Conservation (phyloP, 2,888 invertebrate genomes). For the Dynastes maya region DNA sequence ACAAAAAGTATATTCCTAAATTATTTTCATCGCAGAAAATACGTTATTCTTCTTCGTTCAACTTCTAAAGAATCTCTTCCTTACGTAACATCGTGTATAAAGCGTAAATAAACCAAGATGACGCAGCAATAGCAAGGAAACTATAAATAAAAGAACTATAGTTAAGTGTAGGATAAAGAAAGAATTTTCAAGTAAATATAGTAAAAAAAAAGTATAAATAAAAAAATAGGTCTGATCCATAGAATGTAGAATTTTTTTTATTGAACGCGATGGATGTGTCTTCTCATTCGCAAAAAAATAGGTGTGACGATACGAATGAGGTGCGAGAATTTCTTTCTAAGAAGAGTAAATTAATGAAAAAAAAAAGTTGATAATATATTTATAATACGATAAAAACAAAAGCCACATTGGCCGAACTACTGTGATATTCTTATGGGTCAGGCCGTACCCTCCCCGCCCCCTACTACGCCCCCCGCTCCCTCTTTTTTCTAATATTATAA, state of each 20-base stretch:
- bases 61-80: not conserved
- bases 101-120: not conserved
- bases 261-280: conserved; percentile 56
- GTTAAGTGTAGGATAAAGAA: conserved; percentile 61
- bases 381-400: conserved; percentile 60
- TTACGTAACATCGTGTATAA: not conserved
- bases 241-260: conserved; percentile 67
- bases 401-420: conserved; percentile 65
- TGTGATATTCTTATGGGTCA: conserved; percentile 72
- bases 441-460: conserved; percentile 61
- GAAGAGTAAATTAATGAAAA: conserved; percentile 10
- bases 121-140: not conserved
- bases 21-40: too few relatives aligned
- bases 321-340: conserved; percentile 39
- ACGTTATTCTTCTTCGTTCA: too few relatives aligned
- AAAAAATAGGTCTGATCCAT: conserved; percentile 68
- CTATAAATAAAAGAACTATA: conserved; percentile 6
- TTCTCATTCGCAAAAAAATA: conserved; percentile 54
- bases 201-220: conserved; percentile 52
- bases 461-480: conserved; percentile 58
- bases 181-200: conserved; percentile 35
- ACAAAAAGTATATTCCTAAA: too few relatives aligned
- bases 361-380: conserved; percentile 55
- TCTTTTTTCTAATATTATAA: conserved; percentile 47
- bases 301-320: conserved; percentile 52